A percentile compares a stretch with the other conserved stretches of the same genome.
phyloP scores from a whole-genome alignment of 2,888 invertebrate genomes.

The Ichneumoninae sp. region DNA sequence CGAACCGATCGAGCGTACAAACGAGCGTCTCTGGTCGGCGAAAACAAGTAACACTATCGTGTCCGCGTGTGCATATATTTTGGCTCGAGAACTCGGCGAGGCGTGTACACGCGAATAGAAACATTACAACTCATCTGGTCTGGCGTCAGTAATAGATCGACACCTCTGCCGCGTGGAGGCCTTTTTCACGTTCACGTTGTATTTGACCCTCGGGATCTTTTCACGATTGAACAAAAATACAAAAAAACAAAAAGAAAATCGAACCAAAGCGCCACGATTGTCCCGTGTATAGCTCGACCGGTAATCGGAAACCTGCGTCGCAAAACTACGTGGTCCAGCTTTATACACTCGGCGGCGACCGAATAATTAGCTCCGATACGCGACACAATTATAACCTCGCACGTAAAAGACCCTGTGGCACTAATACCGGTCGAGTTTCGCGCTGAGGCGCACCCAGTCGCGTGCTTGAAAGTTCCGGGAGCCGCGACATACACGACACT shows the following conservation, averaged over 20 bases:
- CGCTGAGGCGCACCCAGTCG: neutral
- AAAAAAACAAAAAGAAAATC: neutral
- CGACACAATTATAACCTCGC: conserved; percentile 41
- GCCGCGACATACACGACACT: neutral
- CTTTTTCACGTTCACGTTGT: conserved; percentile 25
- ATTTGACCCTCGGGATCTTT: neutral
- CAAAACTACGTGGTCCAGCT: neutral
- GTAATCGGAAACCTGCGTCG: neutral
- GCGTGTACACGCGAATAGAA: conserved; percentile 74
- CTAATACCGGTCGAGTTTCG: neutral
- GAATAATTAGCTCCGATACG: conserved; percentile 60
- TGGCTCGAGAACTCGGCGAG: neutral
- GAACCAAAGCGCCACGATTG: neutral
- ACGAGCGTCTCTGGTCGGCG: neutral
- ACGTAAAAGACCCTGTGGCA: neutral
- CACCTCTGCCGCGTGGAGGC: conserved; percentile 57
- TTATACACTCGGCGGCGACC: neutral
- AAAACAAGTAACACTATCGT: neutral
- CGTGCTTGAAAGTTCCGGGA: neutral
- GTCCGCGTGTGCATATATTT: neutral
- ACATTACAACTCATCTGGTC: conserved; percentile 70
- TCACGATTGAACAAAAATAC: neutral
- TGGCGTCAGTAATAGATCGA: conserved; percentile 64
- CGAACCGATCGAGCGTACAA: neutral
- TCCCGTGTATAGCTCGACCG: neutral